These are phyloP conservation scores for Agrypnia vestita DNA, from an alignment of 1,140 invertebrate species.

Conservation along the genomic window DNA sequence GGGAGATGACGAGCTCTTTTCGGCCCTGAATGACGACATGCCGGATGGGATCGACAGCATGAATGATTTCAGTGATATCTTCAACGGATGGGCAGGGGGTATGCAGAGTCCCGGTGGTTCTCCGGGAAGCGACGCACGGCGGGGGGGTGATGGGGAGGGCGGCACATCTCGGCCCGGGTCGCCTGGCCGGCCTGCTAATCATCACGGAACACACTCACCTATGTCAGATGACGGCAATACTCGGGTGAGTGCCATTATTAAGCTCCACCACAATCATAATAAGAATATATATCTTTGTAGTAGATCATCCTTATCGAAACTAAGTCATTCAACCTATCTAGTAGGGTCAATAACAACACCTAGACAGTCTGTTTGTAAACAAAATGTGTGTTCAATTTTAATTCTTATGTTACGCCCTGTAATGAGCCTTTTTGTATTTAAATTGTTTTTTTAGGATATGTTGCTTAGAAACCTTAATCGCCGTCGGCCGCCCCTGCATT, in stretches of 20 bases:
- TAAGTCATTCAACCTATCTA: too few species aligned
- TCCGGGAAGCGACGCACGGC: conserved; percentile 65
- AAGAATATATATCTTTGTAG: too few species aligned
- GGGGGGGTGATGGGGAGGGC: conserved; percentile 59
- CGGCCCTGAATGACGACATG: conserved; percentile 81
- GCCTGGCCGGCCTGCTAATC: conserved; percentile 62
- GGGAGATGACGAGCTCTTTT: conserved; percentile 84
- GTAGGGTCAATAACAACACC: too few species aligned
- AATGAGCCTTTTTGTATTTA: too few species aligned
- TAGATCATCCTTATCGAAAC: too few species aligned
- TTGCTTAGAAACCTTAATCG: too few species aligned
- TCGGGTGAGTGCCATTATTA: conserved; percentile 66
- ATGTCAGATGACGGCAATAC: conserved; percentile 75
- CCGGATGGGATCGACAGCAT: conserved; percentile 82
- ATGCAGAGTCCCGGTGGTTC: conserved; percentile 73
- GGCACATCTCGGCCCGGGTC: conserved; percentile 62
- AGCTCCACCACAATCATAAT: too few species aligned
- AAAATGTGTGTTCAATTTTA: too few species aligned
- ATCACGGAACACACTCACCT: conserved; percentile 74
- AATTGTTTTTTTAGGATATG: too few species aligned
- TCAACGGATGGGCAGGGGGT: conserved; percentile 75
- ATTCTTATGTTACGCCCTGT: too few species aligned
- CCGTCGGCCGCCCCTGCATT: too few species aligned
- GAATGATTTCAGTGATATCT: conserved; percentile 81
- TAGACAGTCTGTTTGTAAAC: too few species aligned